These are phyloP conservation scores for Tenrec ecaudatus DNA, from an alignment of 2,113 vertebrate genomes.

Conservation along the genomic window DNA sequence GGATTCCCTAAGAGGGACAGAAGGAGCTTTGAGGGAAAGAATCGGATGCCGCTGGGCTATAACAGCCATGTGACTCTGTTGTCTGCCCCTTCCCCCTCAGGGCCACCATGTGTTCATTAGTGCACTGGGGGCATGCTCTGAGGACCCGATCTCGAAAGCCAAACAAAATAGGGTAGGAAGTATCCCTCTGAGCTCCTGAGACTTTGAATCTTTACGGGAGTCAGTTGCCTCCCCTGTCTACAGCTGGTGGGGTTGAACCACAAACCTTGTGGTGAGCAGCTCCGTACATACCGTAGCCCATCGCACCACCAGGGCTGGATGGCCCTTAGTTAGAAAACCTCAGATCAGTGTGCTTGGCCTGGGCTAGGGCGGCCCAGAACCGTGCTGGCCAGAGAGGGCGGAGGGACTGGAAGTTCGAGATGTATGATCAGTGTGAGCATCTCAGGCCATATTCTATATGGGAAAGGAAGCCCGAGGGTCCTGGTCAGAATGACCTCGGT, in stretches of 20 bases:
- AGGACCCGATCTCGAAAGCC: not conserved
- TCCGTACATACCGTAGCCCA: too few species aligned
- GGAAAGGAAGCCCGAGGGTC: not conserved
- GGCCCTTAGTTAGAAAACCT: too few species aligned
- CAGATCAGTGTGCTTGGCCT: too few species aligned
- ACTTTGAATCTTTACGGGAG: too few species aligned
- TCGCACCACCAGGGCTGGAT: too few species aligned
- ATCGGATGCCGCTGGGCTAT: not conserved
- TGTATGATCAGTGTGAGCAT: not conserved
- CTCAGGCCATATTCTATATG: not conserved
- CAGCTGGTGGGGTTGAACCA: too few species aligned
- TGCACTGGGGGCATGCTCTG: not conserved
- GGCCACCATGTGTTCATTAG: not conserved
- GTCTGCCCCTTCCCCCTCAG: not conserved
- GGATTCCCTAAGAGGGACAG: not conserved
- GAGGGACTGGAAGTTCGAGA: accelerated
- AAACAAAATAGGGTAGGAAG: too few species aligned
- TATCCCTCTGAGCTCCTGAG: too few species aligned
- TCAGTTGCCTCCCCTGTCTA: too few species aligned
- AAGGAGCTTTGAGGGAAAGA: constrained; percentile 1
- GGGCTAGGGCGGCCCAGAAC: too few species aligned
- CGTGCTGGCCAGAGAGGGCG: not conserved
- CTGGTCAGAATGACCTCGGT: not conserved
- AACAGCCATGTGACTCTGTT: not conserved
- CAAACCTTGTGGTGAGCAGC: too few species aligned